Evolutionary conservation across 2,888 invertebrate genomes (phyloP).

Genomic region (Spodoptera littoralis): DNA sequence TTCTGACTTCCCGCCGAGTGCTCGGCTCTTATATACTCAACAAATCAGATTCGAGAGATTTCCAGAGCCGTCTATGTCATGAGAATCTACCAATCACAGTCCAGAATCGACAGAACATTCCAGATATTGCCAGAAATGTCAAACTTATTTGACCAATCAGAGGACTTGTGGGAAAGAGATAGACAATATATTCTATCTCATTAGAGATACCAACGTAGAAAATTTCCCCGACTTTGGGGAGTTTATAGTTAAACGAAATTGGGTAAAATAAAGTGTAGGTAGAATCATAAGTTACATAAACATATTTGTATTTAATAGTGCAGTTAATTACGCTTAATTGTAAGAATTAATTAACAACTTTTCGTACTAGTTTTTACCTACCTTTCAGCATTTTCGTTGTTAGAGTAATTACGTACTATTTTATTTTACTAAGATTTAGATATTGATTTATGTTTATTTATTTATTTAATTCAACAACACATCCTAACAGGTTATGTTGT

Average conservation of each 20-base stretch:
- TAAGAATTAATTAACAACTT: no score
- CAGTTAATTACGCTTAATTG: no score
- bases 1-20: constrained; percentile 73
- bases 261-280: no score
- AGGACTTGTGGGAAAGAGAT: constrained; percentile 47
- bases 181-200: constrained; percentile 16
- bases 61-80: constrained; percentile 60
- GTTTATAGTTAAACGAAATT: not conserved
- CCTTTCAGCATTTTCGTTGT: no score
- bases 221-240: constrained; percentile 41
- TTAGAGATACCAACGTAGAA: constrained; percentile 36
- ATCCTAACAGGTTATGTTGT: no score
- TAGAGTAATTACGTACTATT: no score
- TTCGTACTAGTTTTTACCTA: no score
- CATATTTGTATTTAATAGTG: no score
- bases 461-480: no score
- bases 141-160: constrained; percentile 61
- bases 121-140: constrained; percentile 49
- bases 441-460: no score
- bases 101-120: constrained; percentile 62
- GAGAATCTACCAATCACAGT: constrained; percentile 64
- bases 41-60: constrained; percentile 70
- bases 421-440: no score
- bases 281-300: no score
- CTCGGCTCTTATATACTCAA: constrained; percentile 69